Base-by-base conservation (phyloP, 2,888 invertebrate genomes). In the Neuroscelio doddi region DNA sequence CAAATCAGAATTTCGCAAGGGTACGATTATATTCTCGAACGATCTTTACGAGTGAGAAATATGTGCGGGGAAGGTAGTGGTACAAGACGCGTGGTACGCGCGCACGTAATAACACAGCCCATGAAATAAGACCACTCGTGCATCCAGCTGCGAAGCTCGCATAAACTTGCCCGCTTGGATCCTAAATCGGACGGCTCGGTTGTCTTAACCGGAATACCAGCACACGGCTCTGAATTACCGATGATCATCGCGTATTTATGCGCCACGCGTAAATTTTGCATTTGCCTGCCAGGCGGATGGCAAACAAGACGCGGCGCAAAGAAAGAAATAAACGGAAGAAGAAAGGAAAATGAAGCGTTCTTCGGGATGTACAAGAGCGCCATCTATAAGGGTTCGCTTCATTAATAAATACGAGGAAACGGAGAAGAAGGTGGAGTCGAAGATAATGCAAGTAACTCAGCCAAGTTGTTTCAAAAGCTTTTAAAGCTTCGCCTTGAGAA, bases 161-260 rank as follows among this genome's bases (percentile, higher is more conserved):
- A 77, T 77, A 77, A 77, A 77, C 76, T 73, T 69, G 68, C 53
- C 65, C 74, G 76, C 74, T 77, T 74, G 77, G 73, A 75, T 76
- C 75, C 77, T 76, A 77, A 77, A 77, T 77, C 77, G 74, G 72
- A 67, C 56, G 67, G 68, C 65, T 64, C 67, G 75, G 70, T 75
- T 76, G 73, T 73, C 69, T 76, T 59, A 68, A 70, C 63, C 50
- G 21, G 21, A 5, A 5, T 21, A 21, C n/a, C 21, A 21, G 21
- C 21, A 21, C 16, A 8, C 9, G 16, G 38, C 38, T 38, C 38
- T 38, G 14, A 38, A 38, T 38, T 38, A 38, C 17, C 38, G 17
- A 38, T 38, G 16, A 38, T 38, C 75, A 68, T 59, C 70, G 68
- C 70, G 72, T 71, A 69, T 73, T 70, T 68, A 72, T 71, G 72